Percentiles rank a stretch among this genome's conserved stretches.
phyloP scores from a whole-genome alignment of 2,113 vertebrate species.

The Solea senegalensis region DNA sequence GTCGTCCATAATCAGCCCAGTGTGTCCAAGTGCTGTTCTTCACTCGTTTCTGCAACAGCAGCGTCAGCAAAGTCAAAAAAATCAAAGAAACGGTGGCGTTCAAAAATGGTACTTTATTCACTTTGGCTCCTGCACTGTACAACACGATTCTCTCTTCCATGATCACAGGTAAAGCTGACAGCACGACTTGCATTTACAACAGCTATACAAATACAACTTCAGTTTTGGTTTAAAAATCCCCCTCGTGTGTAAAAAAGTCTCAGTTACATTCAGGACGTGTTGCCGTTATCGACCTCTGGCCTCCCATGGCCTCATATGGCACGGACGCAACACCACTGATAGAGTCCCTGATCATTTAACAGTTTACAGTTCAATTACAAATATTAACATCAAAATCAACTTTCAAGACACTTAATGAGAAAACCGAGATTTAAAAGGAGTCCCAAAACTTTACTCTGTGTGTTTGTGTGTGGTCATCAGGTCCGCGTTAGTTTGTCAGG shows the following conservation, averaged over 20 bases:
- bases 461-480: constrained; percentile 69
- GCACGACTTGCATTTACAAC: constrained; percentile 27
- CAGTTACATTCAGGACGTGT: constrained; percentile 64
- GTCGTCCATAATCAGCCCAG: too few species aligned
- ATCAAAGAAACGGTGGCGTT: neutral
- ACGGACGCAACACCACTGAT: constrained; percentile 27
- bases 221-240: constrained; percentile 65
- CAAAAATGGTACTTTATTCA: constrained; percentile 17
- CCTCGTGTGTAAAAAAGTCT: constrained; percentile 53
- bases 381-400: constrained; percentile 47
- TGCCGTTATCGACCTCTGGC: constrained; percentile 31
- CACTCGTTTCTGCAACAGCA: neutral
- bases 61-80: neutral
- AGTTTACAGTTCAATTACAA: constrained; percentile 43
- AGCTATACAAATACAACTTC: constrained; percentile 31
- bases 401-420: constrained; percentile 80
- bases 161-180: constrained; percentile 19
- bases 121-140: constrained; percentile 32
- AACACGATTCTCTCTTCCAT: constrained; percentile 20
- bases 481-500: constrained; percentile 92
- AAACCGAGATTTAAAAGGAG: constrained; percentile 41
- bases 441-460: neutral
- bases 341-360: constrained; percentile 5
- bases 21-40: neutral
- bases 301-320: constrained; percentile 35